Evolutionary conservation across 2,888 invertebrate species (phyloP).

Genomic region (Diplolepis rosae): DNA sequence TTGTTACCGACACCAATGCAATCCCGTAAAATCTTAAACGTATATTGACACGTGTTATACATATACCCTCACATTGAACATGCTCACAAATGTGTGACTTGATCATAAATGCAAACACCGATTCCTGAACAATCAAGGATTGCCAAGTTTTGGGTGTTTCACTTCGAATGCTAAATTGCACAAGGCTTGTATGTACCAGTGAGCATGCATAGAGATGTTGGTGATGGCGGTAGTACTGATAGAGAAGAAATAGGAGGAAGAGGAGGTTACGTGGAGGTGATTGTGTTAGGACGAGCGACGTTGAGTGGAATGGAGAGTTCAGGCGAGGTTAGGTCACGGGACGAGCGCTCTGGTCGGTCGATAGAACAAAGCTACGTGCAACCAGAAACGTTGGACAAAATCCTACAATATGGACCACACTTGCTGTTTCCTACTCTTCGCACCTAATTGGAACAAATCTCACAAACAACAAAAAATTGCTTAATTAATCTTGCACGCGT

Average conservation of each 20-base stretch:
- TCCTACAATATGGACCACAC: constrained; percentile 3
- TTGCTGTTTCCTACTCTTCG: constrained; percentile 5
- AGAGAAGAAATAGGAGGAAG: constrained; percentile 1
- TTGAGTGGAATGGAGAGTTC: constrained; percentile 63
- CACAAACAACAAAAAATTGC: background rate
- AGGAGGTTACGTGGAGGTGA: constrained; percentile 58
- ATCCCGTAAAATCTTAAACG: background rate
- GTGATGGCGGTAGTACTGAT: constrained; percentile 26
- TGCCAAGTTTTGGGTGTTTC: constrained; percentile 24
- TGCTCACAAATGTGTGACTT: background rate
- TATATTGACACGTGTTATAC: background rate
- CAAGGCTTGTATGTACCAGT: background rate
- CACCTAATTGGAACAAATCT: constrained; percentile 10
- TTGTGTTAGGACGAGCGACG: constrained; percentile 62
- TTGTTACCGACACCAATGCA: background rate
- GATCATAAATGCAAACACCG: background rate
- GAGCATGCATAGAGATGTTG: background rate
- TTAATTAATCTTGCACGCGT: background rate
- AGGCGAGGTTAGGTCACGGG: constrained; percentile 73
- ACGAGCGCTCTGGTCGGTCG: constrained; percentile 61
- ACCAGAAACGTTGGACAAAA: constrained; percentile 38
- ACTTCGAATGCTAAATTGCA: background rate
- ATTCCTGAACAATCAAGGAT: background rate
- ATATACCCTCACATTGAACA: background rate
- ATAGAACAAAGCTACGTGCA: constrained; percentile 60